Percentiles rank a stretch among this genome's conserved stretches.
These are phyloP conservation scores for Coptodon rendalli DNA, from an alignment of 2,113 vertebrate genomes.

Conservation along the genomic window DNA sequence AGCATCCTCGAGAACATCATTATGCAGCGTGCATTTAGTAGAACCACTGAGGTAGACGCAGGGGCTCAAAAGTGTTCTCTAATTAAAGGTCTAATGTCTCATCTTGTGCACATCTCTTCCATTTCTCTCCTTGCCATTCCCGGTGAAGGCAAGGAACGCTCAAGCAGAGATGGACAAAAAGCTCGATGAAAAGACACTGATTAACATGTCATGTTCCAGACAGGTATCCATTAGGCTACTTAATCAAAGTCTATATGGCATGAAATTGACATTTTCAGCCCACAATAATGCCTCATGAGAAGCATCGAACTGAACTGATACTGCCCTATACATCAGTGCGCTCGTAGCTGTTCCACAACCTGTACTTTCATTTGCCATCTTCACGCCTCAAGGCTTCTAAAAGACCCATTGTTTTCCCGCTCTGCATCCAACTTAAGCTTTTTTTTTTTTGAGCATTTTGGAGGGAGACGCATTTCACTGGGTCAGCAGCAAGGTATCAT, in stretches of 20 bases:
- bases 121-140: constrained; percentile 18
- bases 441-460: not conserved
- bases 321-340: constrained; percentile 21
- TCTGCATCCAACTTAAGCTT: not conserved
- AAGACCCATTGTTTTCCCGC: constrained; percentile 13
- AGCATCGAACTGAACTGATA: constrained; percentile 35
- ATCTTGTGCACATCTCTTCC: constrained; percentile 34
- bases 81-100: constrained; percentile 57
- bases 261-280: constrained; percentile 75
- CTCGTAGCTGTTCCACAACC: constrained; percentile 2
- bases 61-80: constrained; percentile 18
- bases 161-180: constrained; percentile 54
- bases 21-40: constrained; percentile 24
- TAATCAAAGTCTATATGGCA: constrained; percentile 70
- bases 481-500: not conserved
- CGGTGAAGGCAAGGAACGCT: constrained; percentile 14
- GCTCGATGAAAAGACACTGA: constrained; percentile 60
- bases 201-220: constrained; percentile 69
- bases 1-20: constrained; percentile 17
- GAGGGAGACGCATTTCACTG: not conserved
- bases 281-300: constrained; percentile 4
- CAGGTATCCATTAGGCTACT: constrained; percentile 69
- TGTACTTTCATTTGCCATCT: constrained; percentile 26
- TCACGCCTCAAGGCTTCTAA: constrained; percentile 13
- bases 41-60: constrained; percentile 27